These are phyloP conservation scores for Porites australiensis DNA, from an alignment of 64 coral and sea anemone genomes.

Conservation along the genomic window DNA sequence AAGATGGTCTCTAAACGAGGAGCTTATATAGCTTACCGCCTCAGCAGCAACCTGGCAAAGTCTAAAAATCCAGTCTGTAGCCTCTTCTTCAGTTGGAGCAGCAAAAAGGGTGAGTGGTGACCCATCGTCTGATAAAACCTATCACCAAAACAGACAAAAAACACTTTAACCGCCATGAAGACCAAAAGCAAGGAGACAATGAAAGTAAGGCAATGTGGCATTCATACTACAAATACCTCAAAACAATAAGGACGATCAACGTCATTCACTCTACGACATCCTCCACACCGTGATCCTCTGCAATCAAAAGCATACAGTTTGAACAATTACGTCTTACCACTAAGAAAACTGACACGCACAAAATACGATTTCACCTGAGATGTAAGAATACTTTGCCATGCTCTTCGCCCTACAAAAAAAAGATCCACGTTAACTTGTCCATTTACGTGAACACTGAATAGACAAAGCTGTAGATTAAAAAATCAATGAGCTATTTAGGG, in stretches of 20 bases:
- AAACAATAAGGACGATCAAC: conserved; percentile 47
- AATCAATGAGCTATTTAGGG: too few relatives aligned
- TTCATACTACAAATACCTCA: conserved; percentile 49
- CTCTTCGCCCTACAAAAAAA: conserved; percentile 52
- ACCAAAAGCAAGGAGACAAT: not conserved
- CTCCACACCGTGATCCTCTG: conserved; percentile 64
- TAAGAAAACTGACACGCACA: not conserved
- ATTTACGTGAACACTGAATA: not conserved
- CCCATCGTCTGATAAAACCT: conserved; percentile 75
- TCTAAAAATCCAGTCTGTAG: conserved; percentile 78
- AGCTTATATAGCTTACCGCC: conserved; percentile 5
- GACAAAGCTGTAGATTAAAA: too few relatives aligned
- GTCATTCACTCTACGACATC: conserved; percentile 68
- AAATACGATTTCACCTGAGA: conserved; percentile 16
- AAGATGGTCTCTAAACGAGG: too few relatives aligned
- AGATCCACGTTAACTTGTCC: not conserved
- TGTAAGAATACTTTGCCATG: conserved; percentile 27
- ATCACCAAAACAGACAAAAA: not conserved
- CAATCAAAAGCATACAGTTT: not conserved
- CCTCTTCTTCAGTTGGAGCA: conserved; percentile 52
- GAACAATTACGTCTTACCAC: too few relatives aligned
- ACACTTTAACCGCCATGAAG: not conserved
- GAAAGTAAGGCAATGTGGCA: not conserved
- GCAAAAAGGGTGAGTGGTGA: conserved; percentile 44
- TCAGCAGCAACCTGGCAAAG: conserved; percentile 72